Conservation (phyloP, 2,888 invertebrate species). For the Diploptera punctata region DNA sequence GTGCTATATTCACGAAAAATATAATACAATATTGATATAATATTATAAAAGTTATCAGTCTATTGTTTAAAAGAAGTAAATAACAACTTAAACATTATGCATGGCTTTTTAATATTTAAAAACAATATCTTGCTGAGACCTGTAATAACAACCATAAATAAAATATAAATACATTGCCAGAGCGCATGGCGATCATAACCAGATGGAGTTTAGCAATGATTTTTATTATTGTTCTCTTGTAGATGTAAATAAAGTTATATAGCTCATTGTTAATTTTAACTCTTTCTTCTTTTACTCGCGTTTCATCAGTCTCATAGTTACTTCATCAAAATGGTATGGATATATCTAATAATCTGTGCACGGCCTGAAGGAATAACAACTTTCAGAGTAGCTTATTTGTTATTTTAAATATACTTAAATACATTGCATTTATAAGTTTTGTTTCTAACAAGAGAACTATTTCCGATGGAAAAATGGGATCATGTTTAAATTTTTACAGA, state of each 20-base stretch:
- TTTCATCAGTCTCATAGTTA: neutral
- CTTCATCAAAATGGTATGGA: neutral
- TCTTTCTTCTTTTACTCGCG: neutral
- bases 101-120: too few relatives aligned
- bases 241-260: neutral
- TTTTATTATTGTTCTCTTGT: neutral
- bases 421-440: neutral
- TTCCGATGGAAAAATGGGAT: too few relatives aligned
- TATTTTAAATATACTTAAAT: neutral
- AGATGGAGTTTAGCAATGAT: conserved; percentile 38
- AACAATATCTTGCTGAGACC: neutral
- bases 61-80: too few relatives aligned
- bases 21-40: neutral
- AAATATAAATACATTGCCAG: neutral
- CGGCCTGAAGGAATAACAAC: conserved; percentile 22
- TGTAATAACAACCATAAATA: neutral
- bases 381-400: conserved; percentile 4
- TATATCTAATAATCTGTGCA: conserved; percentile 2
- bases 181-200: conserved; percentile 39
- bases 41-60: neutral
- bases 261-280: neutral
- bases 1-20: neutral
- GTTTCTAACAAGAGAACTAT: too few relatives aligned
- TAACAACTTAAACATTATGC: too few relatives aligned
- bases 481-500: too few relatives aligned